phyloP scores from a whole-genome alignment of 2,113 vertebrate species.

The Actenoides lindsayi region DNA sequence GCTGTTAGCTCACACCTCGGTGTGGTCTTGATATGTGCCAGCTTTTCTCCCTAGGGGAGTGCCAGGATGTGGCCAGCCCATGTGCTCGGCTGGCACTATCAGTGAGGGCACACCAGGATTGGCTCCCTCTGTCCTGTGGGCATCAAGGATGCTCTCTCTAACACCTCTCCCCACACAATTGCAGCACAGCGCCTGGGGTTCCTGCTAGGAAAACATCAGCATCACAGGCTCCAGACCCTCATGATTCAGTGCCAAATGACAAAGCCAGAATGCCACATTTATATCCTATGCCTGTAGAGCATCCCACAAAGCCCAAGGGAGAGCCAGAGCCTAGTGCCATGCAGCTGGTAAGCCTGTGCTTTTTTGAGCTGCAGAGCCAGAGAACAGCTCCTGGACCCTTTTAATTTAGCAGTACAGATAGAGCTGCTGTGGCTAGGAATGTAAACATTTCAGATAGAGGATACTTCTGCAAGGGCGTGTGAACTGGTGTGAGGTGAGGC shows the following conservation, averaged over 20 bases:
- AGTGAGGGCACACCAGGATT: background rate
- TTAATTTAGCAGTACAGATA: background rate
- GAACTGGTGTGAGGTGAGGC: background rate
- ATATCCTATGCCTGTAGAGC: background rate
- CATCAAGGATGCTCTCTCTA: background rate
- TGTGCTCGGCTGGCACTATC: rapidly evolving
- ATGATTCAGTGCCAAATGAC: background rate
- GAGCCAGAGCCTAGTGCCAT: background rate
- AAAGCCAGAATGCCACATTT: background rate
- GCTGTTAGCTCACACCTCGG: background rate
- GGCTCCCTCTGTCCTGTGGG: background rate
- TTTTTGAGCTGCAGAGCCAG: background rate
- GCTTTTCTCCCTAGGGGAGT: background rate
- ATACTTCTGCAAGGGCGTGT: background rate
- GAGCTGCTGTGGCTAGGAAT: background rate
- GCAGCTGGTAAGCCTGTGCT: background rate
- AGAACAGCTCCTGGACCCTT: background rate
- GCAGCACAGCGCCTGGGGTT: background rate
- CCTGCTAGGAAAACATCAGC: background rate
- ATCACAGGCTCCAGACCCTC: background rate
- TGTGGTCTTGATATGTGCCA: rapidly evolving
- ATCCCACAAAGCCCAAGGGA: background rate
- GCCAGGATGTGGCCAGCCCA: rapidly evolving
- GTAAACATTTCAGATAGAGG: background rate
- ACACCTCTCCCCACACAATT: rapidly evolving